Base-by-base conservation (phyloP, 1,140 invertebrate species). In the Drosophila azteca region DNA sequence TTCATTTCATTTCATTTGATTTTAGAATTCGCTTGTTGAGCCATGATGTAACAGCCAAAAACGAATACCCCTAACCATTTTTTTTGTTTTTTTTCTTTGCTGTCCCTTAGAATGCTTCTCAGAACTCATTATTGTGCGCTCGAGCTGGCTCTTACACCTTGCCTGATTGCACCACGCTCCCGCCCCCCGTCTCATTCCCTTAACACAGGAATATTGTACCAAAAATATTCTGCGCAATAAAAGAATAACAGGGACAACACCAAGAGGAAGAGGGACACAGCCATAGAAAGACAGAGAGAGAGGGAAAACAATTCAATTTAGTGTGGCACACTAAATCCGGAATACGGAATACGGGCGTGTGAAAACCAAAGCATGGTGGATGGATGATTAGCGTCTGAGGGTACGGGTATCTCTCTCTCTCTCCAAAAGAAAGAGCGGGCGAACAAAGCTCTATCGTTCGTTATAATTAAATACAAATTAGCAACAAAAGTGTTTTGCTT, bases 391-490 rank as follows among this genome's bases (percentile, higher is more conserved):
- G 29, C 8, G 29, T 20, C 13, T 2, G 11, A 26, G 31, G 39
- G 8, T 26, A 9, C 9, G 31, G 31, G 31, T 9, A 35, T n/a
- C n/a, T n/a, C n/a, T n/a, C n/a, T n/a, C n/a, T n/a, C n/a, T n/a
- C n/a, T n/a, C n/a, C n/a, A n/a, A n/a, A n/a, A n/a, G n/a, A n/a
- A n/a, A n/a, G n/a, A 39, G 8, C 31, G 31, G 43, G 8, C 31
- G 31, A 50, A 7, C 50, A 31, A 1, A 26, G 6, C n/a, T 48
- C 11, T 22, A 44, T 70, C 61, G 66, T 53, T 20, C 17, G 29
- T 20, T 61, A 80, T 87, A 87, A 87, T 87, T 87, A 87, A 88
- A 88, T 79, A 66, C 50, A 69, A 78, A 85, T 85, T 72, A 87
- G 64, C 54, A 44, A 63, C 55, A 54, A 39, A 66, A 76, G 63